Conservation (phyloP, 2,797 vertebrate genomes). For the Sebastes reedi region DNA sequence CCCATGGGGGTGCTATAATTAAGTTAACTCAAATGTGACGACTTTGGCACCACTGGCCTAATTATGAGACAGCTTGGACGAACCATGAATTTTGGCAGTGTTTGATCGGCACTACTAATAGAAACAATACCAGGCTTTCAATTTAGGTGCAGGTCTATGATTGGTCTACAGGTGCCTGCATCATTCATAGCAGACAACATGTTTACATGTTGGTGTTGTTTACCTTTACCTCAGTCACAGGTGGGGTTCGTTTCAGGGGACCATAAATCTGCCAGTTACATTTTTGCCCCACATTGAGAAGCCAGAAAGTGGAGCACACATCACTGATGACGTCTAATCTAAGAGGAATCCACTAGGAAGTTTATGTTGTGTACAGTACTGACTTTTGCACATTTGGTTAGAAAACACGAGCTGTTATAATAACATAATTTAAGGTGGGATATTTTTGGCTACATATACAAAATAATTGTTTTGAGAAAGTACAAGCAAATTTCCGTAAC, state of each 20-base stretch:
- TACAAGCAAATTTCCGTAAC: not conserved
- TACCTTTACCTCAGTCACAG: not conserved
- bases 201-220: constrained; percentile 22
- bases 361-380: not conserved
- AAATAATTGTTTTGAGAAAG: not conserved
- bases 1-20: not conserved
- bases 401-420: not conserved
- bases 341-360: not conserved
- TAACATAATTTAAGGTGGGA: not conserved
- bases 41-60: not conserved
- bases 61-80: not conserved
- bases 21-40: not conserved
- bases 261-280: not conserved
- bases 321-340: not conserved
- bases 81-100: not conserved
- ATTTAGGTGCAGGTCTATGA: not conserved
- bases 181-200: not conserved
- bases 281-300: not conserved
- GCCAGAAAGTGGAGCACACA: not conserved
- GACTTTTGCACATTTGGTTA: not conserved
- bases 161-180: not conserved
- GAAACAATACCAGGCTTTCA: not conserved
- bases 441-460: not conserved
- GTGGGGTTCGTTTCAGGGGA: not conserved
- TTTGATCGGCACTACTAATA: not conserved